These are phyloP conservation scores for Drosophila helvetica DNA, from an alignment of 2,888 invertebrate species.

Conservation along the genomic window DNA sequence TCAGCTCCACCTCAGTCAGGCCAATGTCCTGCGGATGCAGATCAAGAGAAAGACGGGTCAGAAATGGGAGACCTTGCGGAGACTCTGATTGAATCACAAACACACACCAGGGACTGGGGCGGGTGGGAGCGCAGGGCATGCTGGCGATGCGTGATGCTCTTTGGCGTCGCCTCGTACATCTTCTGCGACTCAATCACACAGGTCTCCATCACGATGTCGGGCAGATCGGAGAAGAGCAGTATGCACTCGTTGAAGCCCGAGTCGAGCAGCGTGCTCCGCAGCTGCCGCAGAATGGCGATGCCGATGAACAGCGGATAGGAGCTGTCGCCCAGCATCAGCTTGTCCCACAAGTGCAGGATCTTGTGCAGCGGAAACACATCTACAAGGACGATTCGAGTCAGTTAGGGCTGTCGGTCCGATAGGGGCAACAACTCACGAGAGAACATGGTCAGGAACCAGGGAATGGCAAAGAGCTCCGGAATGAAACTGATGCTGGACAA, in stretches of 20 bases:
- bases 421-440: constrained; percentile 90
- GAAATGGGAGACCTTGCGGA: neutral
- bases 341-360: constrained; percentile 99
- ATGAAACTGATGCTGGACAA: constrained; percentile 96
- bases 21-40: constrained; percentile 86
- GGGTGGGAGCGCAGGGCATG: constrained; percentile 86
- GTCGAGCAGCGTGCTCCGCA: constrained; percentile 91
- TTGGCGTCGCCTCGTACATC: constrained; percentile 91
- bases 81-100: no score
- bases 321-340: constrained; percentile 95
- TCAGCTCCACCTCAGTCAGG: constrained; percentile 86
- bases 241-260: constrained; percentile 99
- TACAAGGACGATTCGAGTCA: constrained; percentile 83
- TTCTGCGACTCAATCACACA: constrained; percentile 95
- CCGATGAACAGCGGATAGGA: constrained; percentile 98
- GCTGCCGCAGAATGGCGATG: constrained; percentile 94
- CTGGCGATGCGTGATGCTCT: constrained; percentile 93
- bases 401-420: neutral
- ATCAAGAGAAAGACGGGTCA: neutral
- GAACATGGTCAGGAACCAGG: constrained; percentile 99
- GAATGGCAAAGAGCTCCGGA: constrained; percentile 98
- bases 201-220: constrained; percentile 97
- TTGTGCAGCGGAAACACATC: constrained; percentile 99
- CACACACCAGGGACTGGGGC: constrained; percentile 80
- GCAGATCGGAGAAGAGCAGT: constrained; percentile 98